Evolutionary conservation across 2,113 vertebrate genomes (phyloP), one percentile per base, ranked within the genome.

Genomic region (Toxostoma redivivum): DNA sequence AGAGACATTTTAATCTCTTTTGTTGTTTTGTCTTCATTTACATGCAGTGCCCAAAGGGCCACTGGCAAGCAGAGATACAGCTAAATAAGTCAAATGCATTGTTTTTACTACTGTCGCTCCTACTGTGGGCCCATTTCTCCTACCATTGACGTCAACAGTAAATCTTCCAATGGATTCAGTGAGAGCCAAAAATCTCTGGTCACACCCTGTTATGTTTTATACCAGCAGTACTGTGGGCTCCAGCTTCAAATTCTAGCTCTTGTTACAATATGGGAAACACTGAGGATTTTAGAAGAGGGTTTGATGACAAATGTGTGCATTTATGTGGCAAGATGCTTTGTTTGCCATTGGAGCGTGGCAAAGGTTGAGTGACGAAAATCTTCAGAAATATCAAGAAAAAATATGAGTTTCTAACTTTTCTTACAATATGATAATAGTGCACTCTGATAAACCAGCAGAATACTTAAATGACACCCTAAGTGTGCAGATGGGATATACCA

Each of bases 61-160:
- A 66, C 81, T 92, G 83, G 81, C 74, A 94, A 94, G 42, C 37
- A 85, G 37, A 70, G 42, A 40, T 15, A 25, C 48, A 22, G 62
- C 72, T 94, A 72, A 88, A 81, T 72, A 90, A 92, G 83, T 86
- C 64, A 74, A 92, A 90, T 60, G 23, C 48, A 88, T 88, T 93
- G 79, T 91, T 94, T 60, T 90, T 95, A 86, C 81, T 93, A 91
- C 66, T 88, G 56, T 38, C 90, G 91, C 8, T 95, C 89, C 65
- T 88, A 96, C 50, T 9, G 13, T 66, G 83, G 67, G 73, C 85
- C 74, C 88, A 90, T 2, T 48, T 86, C 74, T 81, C 78, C 94
- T 95, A 94, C 84, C 83, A 81, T 74, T 96, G 85, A 96, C 79
- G 81, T 97, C 96, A 96, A 57, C 51, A 60, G 67, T 78, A 96